These are phyloP conservation scores for Acrocephalus kingi DNA, from an alignment of 2,113 vertebrate genomes.

Conservation along the genomic window DNA sequence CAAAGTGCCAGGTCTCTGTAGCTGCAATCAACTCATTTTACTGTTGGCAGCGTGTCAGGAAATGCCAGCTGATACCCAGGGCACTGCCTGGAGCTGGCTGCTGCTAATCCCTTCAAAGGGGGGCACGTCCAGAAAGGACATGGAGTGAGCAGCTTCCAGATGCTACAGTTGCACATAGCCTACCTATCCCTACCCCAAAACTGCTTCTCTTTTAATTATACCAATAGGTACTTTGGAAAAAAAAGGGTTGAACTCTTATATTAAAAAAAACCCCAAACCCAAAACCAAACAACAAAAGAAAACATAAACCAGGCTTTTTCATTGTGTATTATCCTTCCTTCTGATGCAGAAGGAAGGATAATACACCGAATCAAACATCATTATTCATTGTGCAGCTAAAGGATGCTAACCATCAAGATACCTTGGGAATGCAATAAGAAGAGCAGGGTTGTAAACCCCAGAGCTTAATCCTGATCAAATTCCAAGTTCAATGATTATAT, in stretches of 20 bases:
- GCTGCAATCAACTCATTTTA: background rate
- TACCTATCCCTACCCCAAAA: background rate
- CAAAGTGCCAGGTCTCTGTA: background rate
- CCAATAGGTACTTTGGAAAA: background rate
- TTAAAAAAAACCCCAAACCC: background rate
- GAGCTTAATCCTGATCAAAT: background rate
- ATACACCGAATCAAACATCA: background rate
- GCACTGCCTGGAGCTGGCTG: background rate
- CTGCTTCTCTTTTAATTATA: background rate
- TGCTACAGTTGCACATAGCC: background rate
- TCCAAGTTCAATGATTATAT: background rate
- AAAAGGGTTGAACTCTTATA: background rate
- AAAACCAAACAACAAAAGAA: background rate
- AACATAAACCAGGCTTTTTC: background rate
- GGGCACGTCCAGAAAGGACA: fast-evolving
- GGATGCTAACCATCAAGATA: background rate
- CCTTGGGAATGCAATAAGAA: background rate
- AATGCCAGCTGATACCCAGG: background rate
- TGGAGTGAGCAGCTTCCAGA: background rate
- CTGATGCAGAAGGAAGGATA: background rate
- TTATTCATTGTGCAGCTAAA: background rate
- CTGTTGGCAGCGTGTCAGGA: background rate
- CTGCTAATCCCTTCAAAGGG: background rate
- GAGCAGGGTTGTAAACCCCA: background rate
- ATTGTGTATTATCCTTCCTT: background rate